Base-by-base conservation (phyloP, 35 echinoderm and acorn worm species). In the Apostichopus japonicus region DNA sequence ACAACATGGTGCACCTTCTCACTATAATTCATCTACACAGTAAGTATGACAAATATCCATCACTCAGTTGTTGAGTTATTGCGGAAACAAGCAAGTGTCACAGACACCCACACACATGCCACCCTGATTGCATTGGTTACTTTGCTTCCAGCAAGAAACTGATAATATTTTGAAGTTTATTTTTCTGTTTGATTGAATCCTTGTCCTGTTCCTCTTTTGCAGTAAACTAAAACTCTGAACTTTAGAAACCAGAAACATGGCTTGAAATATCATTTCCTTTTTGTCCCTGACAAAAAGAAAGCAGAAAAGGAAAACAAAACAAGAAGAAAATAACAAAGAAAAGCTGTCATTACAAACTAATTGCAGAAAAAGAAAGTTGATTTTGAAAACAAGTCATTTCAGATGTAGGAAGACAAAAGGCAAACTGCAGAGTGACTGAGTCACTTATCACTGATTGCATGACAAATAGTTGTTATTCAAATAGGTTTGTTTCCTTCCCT, bases 311-410 rank as follows among this genome's bases (percentile, higher is more conserved):
- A 67, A 19, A 67, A 8, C 11, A 67, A 65, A 65, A 17, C 8
- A 75, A 75, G 57, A 61, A 61, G 57, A 61, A 61, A 13, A 61
- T 1, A 13, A 10, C 5, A 61, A 61, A 61, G 13, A 61, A 61
- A 61, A 61, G 57, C 57, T 61, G 13, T 61, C 33, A 13, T 61
- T 8, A 61, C 57, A 75, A 19, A 75, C 5, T 75, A 21, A 23
- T 75, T 19, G 71, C 22, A 21, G 63, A 75, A 75, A 75, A 75
- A 6, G 71, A 75, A 75, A 75, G 15, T 19, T 75, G 71, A 75
- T 19, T 75, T 75, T 75, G 17, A 75, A 61, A 75, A 75, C 71
- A 75, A 75, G 71, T 75, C 15, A 75, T 75, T 75, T 75, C 71
- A 75, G 17, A 19, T 23, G n/a, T 75, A 75, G 16, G 17, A 75